Evolutionary conservation across 92 coral and sea anemone genomes (phyloP), one percentile per base, ranked within the genome.

Genomic region (Palythoa heliodiscus): DNA sequence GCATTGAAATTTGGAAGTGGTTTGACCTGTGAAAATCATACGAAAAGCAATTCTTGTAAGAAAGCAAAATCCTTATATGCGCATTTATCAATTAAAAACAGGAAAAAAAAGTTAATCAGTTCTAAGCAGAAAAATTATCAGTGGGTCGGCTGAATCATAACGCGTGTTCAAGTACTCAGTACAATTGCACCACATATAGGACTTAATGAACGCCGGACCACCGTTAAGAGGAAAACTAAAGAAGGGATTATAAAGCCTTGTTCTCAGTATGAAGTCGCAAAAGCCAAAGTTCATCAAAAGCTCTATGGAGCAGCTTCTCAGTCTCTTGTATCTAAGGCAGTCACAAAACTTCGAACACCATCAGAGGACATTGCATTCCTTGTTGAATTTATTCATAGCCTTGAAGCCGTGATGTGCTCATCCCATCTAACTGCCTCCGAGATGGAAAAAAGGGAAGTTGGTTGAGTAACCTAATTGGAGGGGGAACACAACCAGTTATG

Each of bases 151-250:
- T 24, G 9, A 11, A 15, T 73, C 84, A 2, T 86, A 77, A 29
- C 35, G 37, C 64, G 86, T n/a, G 60, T 87, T 1, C 75, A 64
- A 64, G 52, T 83, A 55, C 68, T 90, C 11, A 90, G 90, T 81
- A 63, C 86, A 38, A 75, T 87, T 58, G 93, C 93, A 70, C 88
- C 86, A 16, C 90, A 83, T 10, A 81, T 90, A 38, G 84, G 72
- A 43, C 77, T 71, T 71, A 87, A 90, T 19, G 87, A 85, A 37
- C 76, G 77, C 40, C 88, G 77, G 57, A 1, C 20, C 43, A 20
- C 19, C 7, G 23, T 75, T 14, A 75, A 52, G 23, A 20, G 12
- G 6, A 11, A 52, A 10, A 75, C 63, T 25, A 75, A 52, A 75
- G 43, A 10, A 10, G 80, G 80, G 10, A 11, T 13, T 20, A 25